These are phyloP conservation scores for Amphimedon queenslandica DNA, from an alignment of 37 sponge, comb jelly and placozoan genomes.

Conservation along the genomic window DNA sequence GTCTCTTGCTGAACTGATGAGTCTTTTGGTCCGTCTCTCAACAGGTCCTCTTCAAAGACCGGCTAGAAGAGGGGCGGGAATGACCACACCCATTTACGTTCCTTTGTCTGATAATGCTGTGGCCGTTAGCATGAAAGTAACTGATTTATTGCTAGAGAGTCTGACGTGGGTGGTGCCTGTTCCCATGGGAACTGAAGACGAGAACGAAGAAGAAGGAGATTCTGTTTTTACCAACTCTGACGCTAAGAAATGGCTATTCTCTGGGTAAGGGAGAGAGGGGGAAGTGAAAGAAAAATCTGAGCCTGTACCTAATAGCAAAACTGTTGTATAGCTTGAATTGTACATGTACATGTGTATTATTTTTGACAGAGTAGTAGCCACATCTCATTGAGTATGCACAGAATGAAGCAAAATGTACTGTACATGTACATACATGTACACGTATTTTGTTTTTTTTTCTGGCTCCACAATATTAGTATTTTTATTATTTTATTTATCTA, in stretches of 20 bases:
- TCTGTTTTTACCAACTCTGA: conserved; percentile 29
- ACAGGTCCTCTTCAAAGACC: conserved; percentile 47
- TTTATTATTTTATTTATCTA: conserved; percentile 4
- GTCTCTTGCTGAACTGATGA: conserved; percentile 74
- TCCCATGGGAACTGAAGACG: conserved; percentile 7
- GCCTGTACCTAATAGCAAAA: neutral
- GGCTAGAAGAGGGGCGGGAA: conserved; percentile 20
- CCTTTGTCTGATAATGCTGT: conserved; percentile 48
- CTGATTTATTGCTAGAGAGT: conserved; percentile 49
- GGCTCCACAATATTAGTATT: no score
- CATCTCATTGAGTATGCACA: no score
- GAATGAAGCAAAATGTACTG: no score
- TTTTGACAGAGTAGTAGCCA: neutral
- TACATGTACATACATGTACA: no score
- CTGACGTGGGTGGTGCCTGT: conserved; percentile 55
- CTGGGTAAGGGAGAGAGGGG: no score
- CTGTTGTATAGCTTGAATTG: neutral
- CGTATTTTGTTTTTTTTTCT: no score
- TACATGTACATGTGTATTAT: neutral
- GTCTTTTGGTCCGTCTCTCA: conserved; percentile 52
- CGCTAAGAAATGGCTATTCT: conserved; percentile 51
- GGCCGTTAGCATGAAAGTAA: conserved; percentile 35
- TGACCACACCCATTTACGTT: neutral
- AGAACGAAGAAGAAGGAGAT: no score
- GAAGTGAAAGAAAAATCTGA: neutral